A percentile compares a stretch with the other conserved stretches of the same genome.
These are phyloP conservation scores for Rhopalosiphum padi DNA, from an alignment of 1,140 invertebrate species.

Conservation along the genomic window DNA sequence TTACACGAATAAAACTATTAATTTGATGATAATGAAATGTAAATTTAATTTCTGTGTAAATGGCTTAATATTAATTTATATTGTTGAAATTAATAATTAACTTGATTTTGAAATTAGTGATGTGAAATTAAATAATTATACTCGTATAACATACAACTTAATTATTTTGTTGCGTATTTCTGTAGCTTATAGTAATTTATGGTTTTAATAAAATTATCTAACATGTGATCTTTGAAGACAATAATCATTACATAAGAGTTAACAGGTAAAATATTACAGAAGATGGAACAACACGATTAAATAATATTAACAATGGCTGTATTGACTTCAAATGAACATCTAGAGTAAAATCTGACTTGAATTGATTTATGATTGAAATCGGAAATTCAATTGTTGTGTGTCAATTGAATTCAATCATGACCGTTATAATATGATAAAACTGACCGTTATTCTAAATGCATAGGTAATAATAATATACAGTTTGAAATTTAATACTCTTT, in stretches of 20 bases:
- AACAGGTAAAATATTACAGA: not conserved
- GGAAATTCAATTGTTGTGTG: not conserved
- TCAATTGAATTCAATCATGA: not conserved
- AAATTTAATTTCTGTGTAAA: slow-evolving; percentile 14
- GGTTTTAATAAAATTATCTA: not conserved
- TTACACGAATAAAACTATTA: not conserved
- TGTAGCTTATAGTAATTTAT: not conserved
- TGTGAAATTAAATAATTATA: not conserved
- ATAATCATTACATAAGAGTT: not conserved
- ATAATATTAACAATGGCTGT: not conserved
- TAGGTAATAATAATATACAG: not conserved
- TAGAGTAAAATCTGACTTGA: not conserved
- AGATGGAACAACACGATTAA: not conserved
- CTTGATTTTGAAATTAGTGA: not conserved
- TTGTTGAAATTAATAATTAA: not conserved
- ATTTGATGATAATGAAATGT: not conserved
- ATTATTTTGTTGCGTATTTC: not conserved
- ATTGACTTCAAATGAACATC: not conserved
- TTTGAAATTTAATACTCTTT: not conserved
- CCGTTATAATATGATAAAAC: not conserved
- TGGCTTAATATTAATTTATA: slow-evolving; percentile 1
- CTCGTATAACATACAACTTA: not conserved
- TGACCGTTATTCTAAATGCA: not conserved
- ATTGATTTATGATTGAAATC: slow-evolving; percentile 13
- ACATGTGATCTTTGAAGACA: not conserved